Evolutionary conservation across 2,113 vertebrate species (phyloP).

Genomic region (Cryptomyrus ogoouensis): DNA sequence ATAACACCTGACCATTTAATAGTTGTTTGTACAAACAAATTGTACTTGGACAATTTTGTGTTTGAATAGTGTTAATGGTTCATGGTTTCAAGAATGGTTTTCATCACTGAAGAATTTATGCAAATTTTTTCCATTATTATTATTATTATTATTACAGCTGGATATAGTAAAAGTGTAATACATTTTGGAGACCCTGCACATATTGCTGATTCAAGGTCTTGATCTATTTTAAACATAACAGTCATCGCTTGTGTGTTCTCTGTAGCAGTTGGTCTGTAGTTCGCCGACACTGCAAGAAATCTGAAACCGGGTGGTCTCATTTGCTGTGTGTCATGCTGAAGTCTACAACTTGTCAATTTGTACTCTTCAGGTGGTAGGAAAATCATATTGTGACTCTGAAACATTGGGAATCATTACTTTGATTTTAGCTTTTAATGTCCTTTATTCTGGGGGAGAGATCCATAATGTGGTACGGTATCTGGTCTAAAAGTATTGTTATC

Average conservation of each 20-base stretch:
- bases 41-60: not conserved
- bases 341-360: conserved; percentile 11
- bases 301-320: conserved; percentile 8
- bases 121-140: not conserved
- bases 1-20: not conserved
- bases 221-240: not conserved
- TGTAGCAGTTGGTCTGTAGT: conserved; percentile 10
- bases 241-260: not conserved
- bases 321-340: conserved; percentile 13
- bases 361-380: conserved; percentile 10
- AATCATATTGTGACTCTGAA: conserved; percentile 13
- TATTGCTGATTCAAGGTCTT: not conserved
- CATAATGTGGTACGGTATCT: conserved; percentile 34
- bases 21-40: not conserved
- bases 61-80: not conserved
- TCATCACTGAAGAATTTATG: conserved; percentile 1
- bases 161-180: not conserved
- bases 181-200: not conserved
- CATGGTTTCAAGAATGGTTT: not conserved
- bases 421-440: conserved; percentile 19
- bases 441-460: conserved; percentile 30
- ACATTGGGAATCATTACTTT: conserved; percentile 17
- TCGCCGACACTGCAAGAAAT: not conserved
- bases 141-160: not conserved
- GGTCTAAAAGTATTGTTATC: conserved; percentile 24